Evolutionary conservation across 2,797 vertebrate species (phyloP), one percentile per base, ranked within the genome.

Genomic region (Protosalanx chinensis): DNA sequence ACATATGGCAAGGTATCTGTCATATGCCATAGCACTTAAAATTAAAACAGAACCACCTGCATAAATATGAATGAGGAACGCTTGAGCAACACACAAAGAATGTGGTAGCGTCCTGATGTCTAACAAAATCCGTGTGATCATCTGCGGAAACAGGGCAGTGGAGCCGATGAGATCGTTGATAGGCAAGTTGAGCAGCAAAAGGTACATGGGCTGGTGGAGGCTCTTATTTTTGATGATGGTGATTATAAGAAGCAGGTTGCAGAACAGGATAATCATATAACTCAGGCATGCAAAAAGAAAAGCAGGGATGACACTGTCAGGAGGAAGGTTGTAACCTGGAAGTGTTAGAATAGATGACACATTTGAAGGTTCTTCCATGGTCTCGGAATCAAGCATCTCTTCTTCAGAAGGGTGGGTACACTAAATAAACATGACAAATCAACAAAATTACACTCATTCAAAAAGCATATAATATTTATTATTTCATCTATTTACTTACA

Each of bases 31-130:
- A 0, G 86, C 91, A 35, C 68, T 79, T 27, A 94, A 79, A 57
- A 90, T 89, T 15, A 90, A 82, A 15, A 91, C 85, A 1, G 84
- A 53, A 1, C 88, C 91, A 1, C 72, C 67, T 0, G 87, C 91
- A 35, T 95, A 95, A 5, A 91, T 83, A 57, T 95, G 93, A 53
- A 95, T 89, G 18, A 93, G 93, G 73, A 96, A 94, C 27, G 94
- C 94, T 51, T 95, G 95, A 7, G 86, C 62, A 4, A 94, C 78
- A 61, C 95, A 95, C 2, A 82, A 68, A 0, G 92, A 81, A 83
- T 91, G 90, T 0, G 84, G 62, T 10, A 94, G 90, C 29, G 76
- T 81, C 60, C 59, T 85, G 23, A 81, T 81, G 32, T 90, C 76
- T n/a, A 70, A 75, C 1, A 93, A 72, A 10, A 93, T 80, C 49